Conservation (phyloP, 2,888 invertebrate genomes). For the Melipona beecheii region DNA sequence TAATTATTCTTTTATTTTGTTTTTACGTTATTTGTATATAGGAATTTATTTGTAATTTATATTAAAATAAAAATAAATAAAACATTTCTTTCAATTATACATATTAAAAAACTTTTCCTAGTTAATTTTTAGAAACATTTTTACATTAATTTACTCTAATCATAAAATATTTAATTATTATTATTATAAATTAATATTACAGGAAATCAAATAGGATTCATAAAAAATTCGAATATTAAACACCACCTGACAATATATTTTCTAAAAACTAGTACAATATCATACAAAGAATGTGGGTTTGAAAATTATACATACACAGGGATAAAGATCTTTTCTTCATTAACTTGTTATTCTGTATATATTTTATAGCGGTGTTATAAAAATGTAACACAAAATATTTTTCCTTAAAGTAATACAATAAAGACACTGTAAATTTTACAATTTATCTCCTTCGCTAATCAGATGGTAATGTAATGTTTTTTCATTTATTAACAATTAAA, state of each 20-base stretch:
- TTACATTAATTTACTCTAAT: too few relatives aligned
- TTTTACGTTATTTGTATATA: too few relatives aligned
- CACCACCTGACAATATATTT: constrained; percentile 83
- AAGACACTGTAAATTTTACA: constrained; percentile 82
- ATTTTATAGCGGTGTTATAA: constrained; percentile 82
- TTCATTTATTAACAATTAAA: constrained; percentile 71
- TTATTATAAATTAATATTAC: constrained; percentile 24
- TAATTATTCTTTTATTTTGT: not conserved
- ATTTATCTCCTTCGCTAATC: constrained; percentile 75
- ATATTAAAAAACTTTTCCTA: not conserved
- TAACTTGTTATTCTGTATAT: constrained; percentile 79
- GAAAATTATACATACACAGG: constrained; percentile 81
- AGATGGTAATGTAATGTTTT: constrained; percentile 62
- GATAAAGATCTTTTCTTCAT: constrained; percentile 74
- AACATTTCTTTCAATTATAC: not conserved
- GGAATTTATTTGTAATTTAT: not conserved
- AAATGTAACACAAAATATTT: constrained; percentile 84
- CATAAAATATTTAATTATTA: not conserved
- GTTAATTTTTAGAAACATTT: not conserved
- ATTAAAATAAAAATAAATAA: not conserved
- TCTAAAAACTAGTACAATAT: constrained; percentile 82
- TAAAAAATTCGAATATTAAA: constrained; percentile 75
- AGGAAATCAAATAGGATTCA: constrained; percentile 57
- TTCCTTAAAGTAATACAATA: constrained; percentile 82
- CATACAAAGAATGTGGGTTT: constrained; percentile 82